Evolutionary conservation across 2,113 vertebrate species (phyloP), one percentile per base, ranked within the genome.

Genomic region (Axis porcinus): DNA sequence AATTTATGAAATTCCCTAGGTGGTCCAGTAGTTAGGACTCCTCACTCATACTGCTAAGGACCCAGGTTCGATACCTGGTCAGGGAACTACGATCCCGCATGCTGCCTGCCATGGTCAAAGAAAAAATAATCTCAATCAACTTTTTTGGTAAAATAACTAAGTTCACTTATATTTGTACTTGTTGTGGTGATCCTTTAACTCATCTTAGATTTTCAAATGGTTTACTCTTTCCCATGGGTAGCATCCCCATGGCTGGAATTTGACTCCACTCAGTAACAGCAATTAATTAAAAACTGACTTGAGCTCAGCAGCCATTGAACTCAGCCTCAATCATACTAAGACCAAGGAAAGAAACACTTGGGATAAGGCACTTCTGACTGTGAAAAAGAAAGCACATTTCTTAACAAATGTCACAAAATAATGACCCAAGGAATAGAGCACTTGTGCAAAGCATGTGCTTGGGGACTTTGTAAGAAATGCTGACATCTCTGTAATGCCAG

Each of bases 341-440:
- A 78, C 25, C 25, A 88, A 78, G 54, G 52, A 87, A 74, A 70
- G 25, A 88, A n/a, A 11, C 40, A 70, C 47, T 33, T 54, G 5
- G 9, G 36, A 45, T 11, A 89, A 93, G 89, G 64, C 23, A 12
- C 45, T 87, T 62, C 67, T 70, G 45, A 52, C 50, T 67, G 30
- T 85, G 79, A 64, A 85, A 90, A 54, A 83, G 36, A 93, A 91
- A 86, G 55, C 12, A 0, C 82, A 60, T 88, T 97, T 97, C 88
- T 95, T 94, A 92, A 62, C 62, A 95, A 94, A 85, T 1, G 3
- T 87, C 95, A 89, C 33, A 86, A 94, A 97, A 93, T 91, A 89
- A 91, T 84, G 92, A 89, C 50, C 74, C 1, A 2, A 54, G 28
- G 64, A 62, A 17, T 64, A 60, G 19, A 67, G 23, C 2, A 0